Percentiles rank a stretch among this genome's conserved stretches.
phyloP scores from a whole-genome alignment of 2,113 vertebrate species.

The Tragelaphus strepsiceros region DNA sequence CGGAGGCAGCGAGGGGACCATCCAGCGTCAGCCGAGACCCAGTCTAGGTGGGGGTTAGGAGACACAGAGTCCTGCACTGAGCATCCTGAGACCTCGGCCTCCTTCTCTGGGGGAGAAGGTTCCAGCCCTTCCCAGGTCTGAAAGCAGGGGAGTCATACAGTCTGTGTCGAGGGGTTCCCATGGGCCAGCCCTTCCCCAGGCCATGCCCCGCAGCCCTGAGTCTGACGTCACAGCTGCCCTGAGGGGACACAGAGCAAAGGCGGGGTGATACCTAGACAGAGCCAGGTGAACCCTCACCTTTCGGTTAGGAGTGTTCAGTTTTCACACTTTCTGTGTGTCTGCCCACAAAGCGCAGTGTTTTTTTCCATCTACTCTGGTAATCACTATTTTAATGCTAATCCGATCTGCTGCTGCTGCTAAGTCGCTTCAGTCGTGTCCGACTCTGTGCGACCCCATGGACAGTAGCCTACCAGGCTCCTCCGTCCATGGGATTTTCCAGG shows the following conservation, averaged over 20 bases:
- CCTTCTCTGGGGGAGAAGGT: too few relatives aligned
- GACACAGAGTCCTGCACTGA: accelerated
- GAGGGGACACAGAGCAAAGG: not conserved
- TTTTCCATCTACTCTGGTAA: not conserved
- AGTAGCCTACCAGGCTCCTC: not conserved
- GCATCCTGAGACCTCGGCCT: not conserved
- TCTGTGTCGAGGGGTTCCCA: accelerated
- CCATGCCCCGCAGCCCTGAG: accelerated
- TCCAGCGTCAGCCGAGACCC: accelerated
- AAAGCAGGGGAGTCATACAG: accelerated
- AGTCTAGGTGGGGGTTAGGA: accelerated
- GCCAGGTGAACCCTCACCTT: accelerated
- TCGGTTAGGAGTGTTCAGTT: accelerated
- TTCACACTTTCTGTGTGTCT: not conserved
- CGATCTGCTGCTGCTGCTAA: not conserved
- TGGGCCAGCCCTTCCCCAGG: accelerated
- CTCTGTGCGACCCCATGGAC: not conserved
- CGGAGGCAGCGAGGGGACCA: not conserved
- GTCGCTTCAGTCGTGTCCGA: accelerated
- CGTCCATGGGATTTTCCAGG: accelerated
- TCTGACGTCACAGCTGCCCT: not conserved
- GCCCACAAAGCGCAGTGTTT: accelerated
- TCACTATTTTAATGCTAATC: not conserved
- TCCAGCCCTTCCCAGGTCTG: not conserved
- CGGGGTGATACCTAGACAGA: accelerated